Base-by-base conservation (phyloP, 2,113 vertebrate species). In the Callithrix jacchus region DNA sequence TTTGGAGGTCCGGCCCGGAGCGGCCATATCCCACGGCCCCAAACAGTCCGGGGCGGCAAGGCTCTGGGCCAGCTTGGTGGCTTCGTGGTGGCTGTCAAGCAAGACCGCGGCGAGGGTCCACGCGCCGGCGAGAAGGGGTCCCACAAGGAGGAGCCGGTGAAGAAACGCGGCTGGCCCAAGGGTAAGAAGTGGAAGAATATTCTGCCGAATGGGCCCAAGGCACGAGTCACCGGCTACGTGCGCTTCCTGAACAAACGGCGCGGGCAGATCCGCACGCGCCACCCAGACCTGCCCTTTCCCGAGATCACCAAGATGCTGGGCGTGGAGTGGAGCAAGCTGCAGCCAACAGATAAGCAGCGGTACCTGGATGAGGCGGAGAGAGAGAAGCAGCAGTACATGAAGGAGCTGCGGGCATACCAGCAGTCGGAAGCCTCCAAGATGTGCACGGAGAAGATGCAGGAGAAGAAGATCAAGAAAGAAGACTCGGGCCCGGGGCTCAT, bases 171-270 rank as follows among this genome's bases (percentile, higher is more conserved):
- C 66, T 99, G 99, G 99, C 99, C 99, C 0, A 99, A 99, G 95
- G 99, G 99, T 70, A 99, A 99, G 98, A 99, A 99, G 98, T 99
- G 99, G 92, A 99, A 99, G 99, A 99, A 99, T 98, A 99, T 99
- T 47, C 98, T 99, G 16, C 99, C 99, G 5, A 99, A 99, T 0
- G 99, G 99, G 17, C 99, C 99, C n/a, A 99, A 99, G 95, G 99
- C 99, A 6, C 99, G 99, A 0, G 99, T 99, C 66, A 99, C 99
- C 0, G 99, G 99, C 82, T 99, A 99, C 0, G 99, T 99, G 40
- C 99, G 99, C 42, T 99, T 99, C 92, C 98, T 99, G 92, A 99
- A 99, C 0, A 99, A 99, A 97, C 98, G 99, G 1, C 99, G 99
- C 0, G 99, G 99, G 98, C 99, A 99, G 91, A 99, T 99, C 96